These are phyloP conservation scores for Gallinago paraguaiae DNA, from an alignment of 2,113 vertebrate species.

Conservation along the genomic window DNA sequence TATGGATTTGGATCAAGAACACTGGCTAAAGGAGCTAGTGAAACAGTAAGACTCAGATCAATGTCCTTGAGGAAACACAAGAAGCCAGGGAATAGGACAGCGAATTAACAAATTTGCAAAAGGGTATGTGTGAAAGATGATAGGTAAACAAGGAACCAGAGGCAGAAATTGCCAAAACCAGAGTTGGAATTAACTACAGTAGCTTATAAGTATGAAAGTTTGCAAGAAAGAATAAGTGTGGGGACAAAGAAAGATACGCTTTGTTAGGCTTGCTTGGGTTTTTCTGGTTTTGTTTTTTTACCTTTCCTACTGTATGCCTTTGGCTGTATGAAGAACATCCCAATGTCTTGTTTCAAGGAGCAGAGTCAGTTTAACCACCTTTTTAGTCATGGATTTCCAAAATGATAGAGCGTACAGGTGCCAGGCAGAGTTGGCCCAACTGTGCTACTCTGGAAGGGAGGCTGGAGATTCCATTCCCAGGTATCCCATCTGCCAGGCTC, in stretches of 20 bases:
- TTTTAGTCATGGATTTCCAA: background rate
- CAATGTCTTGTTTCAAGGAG: background rate
- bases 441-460: background rate
- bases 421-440: background rate
- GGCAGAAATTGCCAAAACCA: slow-evolving; percentile 28
- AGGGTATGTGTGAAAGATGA: slow-evolving; percentile 36
- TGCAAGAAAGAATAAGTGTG: background rate
- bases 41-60: slow-evolving; percentile 15
- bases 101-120: slow-evolving; percentile 9
- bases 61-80: slow-evolving; percentile 40
- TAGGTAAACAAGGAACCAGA: slow-evolving; percentile 37
- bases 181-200: background rate
- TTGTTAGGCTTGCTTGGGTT: background rate
- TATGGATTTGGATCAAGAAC: slow-evolving; percentile 41
- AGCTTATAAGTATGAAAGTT: background rate
- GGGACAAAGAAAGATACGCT: background rate
- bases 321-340: background rate
- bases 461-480: background rate
- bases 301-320: background rate
- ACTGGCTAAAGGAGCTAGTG: background rate
- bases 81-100: background rate
- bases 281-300: background rate
- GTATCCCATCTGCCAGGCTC: background rate
- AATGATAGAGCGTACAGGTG: background rate
- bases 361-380: background rate